A percentile compares a stretch with the other conserved stretches of the same genome.
Conservation (phyloP, 2,888 invertebrate species). For the Nomada lathburiana region DNA sequence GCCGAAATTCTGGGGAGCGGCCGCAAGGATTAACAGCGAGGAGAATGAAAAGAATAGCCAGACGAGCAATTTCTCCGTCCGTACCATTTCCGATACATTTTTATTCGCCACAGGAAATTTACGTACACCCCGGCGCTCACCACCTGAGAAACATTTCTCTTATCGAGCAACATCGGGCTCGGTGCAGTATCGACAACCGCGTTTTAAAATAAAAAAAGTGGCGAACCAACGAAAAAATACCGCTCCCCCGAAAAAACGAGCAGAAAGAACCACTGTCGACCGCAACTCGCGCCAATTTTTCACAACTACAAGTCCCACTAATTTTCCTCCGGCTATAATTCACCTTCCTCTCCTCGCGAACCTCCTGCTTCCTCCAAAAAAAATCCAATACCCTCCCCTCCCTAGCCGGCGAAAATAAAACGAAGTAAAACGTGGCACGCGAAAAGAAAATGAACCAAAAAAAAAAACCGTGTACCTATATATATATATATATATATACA, state of each 20-base stretch:
- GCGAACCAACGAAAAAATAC: background rate
- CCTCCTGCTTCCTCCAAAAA: conserved; percentile 31
- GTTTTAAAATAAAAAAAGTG: background rate
- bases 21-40: too few relatives aligned
- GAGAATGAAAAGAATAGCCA: too few relatives aligned
- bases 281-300: conserved; percentile 40
- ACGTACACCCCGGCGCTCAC: background rate
- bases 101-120: background rate
- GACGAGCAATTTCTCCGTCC: too few relatives aligned
- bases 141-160: background rate
- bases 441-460: conserved; percentile 1
- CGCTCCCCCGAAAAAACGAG: background rate
- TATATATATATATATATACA: background rate
- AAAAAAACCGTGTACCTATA: background rate
- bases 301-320: conserved; percentile 45
- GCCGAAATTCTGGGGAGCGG: too few relatives aligned
- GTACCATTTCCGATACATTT: too few relatives aligned
- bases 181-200: conserved; percentile 9
- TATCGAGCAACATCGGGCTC: background rate
- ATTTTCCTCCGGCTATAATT: conserved; percentile 43
- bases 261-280: conserved; percentile 16
- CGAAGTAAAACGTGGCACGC: conserved; percentile 1
- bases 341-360: conserved; percentile 31
- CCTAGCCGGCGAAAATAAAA: conserved; percentile 7
- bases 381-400: conserved; percentile 40